Base-by-base conservation (phyloP, 2,113 vertebrate species). In the Sinocyclocheilus rhinocerous region DNA sequence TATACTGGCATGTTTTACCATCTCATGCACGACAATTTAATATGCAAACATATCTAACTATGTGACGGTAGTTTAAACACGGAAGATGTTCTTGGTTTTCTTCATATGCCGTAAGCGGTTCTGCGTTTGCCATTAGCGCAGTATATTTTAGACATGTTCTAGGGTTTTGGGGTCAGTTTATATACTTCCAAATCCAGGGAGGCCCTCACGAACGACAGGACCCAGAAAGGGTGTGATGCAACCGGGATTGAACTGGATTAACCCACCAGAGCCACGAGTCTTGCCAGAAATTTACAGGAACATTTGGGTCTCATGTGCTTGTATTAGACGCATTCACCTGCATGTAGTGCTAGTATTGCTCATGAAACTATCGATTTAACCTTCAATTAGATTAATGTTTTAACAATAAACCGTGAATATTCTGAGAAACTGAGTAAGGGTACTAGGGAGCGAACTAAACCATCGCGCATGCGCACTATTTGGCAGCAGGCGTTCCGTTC, bases 391-490 rank as follows among this genome's bases (percentile, higher is more conserved):
- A 52, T 70, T 3, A 2, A 18, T 0, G 45, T 8, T 22, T 69
- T 7, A 70, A 36, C 22, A 52, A 50, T 82, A 52, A 33, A 0
- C 26, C 26, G 45, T 52, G 3, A 69, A 69, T 48, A 50, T 33
- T 52, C 39, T 22, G n/a, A 70, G 24, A 84, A 73, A 79, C 69
- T 36, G 29, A 13, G 15, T 18, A 78, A 78, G 77, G n/a, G 29
- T 50, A 80, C 55, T 24, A 80, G 18, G 22, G 36, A 86, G 79
- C 42, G 39, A 11, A 18, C 0, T 11, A 15, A 0, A 45, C 0
- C n/a, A 84, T 24, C n/a, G 83, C 85, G 89, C 87, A 90, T 86
- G 87, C 85, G 82, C 61, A 57, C 4, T 50, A 88, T 84, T 84
- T 61, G 89, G 87, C 87, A 90, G 78, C 57, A 39, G 13, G 15